Percentiles rank a stretch among this genome's conserved stretches.
Conservation (phyloP, 2,797 vertebrate genomes). For the Chloroceryle amazona region DNA sequence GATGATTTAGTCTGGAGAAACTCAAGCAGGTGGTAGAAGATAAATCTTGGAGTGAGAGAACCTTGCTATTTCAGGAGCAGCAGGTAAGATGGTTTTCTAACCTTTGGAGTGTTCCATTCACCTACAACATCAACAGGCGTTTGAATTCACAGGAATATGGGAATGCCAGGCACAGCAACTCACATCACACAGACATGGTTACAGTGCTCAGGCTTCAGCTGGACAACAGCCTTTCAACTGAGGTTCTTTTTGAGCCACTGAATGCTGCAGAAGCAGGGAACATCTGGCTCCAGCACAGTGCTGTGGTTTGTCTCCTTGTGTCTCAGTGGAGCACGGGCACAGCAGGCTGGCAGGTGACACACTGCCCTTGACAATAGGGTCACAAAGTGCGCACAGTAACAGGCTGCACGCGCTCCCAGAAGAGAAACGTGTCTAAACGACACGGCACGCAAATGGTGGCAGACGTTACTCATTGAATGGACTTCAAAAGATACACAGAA, state of each 20-base stretch:
- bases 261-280: neutral
- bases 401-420: accelerated
- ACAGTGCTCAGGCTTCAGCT: neutral
- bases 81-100: neutral
- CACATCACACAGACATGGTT: accelerated
- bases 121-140: neutral
- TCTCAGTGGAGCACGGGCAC: neutral
- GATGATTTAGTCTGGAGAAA: too few relatives aligned
- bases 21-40: neutral
- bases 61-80: neutral
- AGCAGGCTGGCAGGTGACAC: neutral
- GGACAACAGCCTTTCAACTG: neutral
- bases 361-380: neutral
- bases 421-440: accelerated
- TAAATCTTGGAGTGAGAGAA: neutral
- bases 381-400: accelerated
- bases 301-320: neutral
- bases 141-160: neutral
- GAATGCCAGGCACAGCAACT: neutral
- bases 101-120: accelerated
- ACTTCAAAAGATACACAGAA: neutral
- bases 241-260: neutral
- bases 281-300: neutral
- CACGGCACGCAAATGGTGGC: neutral
- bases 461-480: neutral